Conservation (phyloP, 1,140 invertebrate genomes). For the Drosophila rufa region DNA sequence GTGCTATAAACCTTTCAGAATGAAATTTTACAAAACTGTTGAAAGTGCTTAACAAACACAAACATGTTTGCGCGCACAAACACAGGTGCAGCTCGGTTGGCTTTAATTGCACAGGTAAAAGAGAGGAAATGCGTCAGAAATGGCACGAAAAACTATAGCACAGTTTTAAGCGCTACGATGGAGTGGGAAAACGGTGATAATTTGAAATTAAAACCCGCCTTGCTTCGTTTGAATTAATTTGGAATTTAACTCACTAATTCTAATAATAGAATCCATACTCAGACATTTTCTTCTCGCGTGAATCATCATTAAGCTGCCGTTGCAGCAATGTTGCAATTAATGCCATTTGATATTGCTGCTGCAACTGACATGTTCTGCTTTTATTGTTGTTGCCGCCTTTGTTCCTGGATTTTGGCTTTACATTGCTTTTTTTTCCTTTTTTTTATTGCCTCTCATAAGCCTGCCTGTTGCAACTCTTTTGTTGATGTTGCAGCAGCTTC, state of each 20-base stretch:
- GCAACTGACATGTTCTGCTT: background rate
- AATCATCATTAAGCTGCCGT: background rate
- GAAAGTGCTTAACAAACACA: slow-evolving; percentile 69
- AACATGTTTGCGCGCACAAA: slow-evolving; percentile 29
- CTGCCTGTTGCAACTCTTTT: background rate
- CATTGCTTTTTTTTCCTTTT: background rate
- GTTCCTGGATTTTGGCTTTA: slow-evolving; percentile 7
- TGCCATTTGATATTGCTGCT: slow-evolving; percentile 9
- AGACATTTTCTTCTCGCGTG: background rate
- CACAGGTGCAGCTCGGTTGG: slow-evolving; percentile 46
- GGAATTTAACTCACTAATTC: background rate
- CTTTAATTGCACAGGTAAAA: slow-evolving; percentile 49
- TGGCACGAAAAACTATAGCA: slow-evolving; percentile 58
- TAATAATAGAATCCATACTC: background rate
- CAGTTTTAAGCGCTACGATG: slow-evolving; percentile 52
- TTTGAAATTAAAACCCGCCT: background rate
- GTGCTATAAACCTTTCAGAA: slow-evolving; percentile 49
- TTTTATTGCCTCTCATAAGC: slow-evolving; percentile 30
- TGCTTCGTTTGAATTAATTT: background rate
- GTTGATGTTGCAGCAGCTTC: slow-evolving; percentile 4
- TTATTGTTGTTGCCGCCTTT: background rate
- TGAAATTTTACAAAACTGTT: slow-evolving; percentile 70
- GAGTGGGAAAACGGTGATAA: background rate
- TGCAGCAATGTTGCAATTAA: background rate
- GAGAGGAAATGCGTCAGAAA: slow-evolving; percentile 5